These are phyloP conservation scores for Rhynchotus rufescens DNA, from an alignment of 2,797 vertebrate genomes.

Conservation along the genomic window DNA sequence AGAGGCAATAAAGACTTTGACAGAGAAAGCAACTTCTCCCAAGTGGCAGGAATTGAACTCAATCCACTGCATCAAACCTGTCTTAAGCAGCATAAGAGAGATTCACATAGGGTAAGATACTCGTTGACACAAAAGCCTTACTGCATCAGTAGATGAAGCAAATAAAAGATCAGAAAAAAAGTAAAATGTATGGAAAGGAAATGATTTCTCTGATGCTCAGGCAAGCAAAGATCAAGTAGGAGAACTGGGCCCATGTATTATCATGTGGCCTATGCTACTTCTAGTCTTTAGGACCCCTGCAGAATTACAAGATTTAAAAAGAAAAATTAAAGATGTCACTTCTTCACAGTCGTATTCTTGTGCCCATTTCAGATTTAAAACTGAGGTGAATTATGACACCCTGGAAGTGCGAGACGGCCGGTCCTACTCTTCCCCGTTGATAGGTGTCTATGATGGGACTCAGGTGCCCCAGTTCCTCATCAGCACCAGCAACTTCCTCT, in stretches of 20 bases:
- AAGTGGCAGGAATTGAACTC: background rate
- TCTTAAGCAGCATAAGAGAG: background rate
- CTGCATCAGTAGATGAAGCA: background rate
- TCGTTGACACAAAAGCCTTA: background rate
- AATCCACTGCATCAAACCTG: background rate
- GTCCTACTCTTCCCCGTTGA: slow-evolving; percentile 92
- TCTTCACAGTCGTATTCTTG: accelerated
- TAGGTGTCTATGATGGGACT: slow-evolving; percentile 96
- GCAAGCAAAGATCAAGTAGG: background rate
- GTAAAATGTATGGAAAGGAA: accelerated
- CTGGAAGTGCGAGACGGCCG: slow-evolving; percentile 95
- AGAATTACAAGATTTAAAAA: background rate
- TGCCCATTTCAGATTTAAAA: slow-evolving; percentile 88
- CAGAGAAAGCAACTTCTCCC: background rate
- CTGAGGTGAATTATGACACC: slow-evolving; percentile 96
- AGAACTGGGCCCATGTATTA: accelerated
- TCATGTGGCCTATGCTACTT: accelerated
- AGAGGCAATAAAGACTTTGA: background rate
- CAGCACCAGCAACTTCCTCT: slow-evolving; percentile 97
- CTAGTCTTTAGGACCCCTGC: accelerated
- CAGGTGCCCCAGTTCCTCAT: slow-evolving; percentile 99
- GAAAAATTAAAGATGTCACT: background rate
- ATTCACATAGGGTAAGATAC: accelerated
- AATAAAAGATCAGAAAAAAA: background rate
- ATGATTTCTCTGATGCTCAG: accelerated